phyloP scores from a whole-genome alignment of 1,140 invertebrate species.

The Megalonaias nervosa region DNA sequence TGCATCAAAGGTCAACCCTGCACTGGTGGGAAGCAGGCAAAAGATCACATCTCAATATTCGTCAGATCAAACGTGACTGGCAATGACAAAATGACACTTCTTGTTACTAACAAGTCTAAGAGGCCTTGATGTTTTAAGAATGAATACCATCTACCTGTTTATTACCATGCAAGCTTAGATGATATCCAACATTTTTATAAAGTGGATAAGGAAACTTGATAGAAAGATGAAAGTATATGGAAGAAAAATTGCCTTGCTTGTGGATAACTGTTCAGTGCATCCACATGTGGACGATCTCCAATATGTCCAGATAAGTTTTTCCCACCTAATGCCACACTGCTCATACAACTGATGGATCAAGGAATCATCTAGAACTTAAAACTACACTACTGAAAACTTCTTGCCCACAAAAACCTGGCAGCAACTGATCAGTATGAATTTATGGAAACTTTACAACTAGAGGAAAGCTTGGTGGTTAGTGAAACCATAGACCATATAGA shows the following conservation, averaged over 20 bases:
- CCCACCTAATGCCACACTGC: slow-evolving; percentile 39
- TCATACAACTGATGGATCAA: slow-evolving; percentile 37
- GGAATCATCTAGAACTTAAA: slow-evolving; percentile 36
- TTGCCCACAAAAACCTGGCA: neutral
- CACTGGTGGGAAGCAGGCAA: no score
- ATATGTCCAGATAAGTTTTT: slow-evolving; percentile 50
- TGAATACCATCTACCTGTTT: no score
- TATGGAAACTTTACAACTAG: no score
- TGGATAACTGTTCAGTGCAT: slow-evolving; percentile 40
- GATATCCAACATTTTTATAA: slow-evolving; percentile 63
- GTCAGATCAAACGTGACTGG: no score
- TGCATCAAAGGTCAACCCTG: no score
- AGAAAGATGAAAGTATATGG: slow-evolving; percentile 29
- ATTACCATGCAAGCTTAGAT: slow-evolving; percentile 72
- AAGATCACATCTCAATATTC: no score
- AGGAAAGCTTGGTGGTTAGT: no score
- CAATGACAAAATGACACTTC: no score
- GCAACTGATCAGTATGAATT: slow-evolving; percentile 2
- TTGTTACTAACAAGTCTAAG: no score
- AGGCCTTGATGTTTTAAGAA: no score
- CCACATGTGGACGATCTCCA: slow-evolving; percentile 37
- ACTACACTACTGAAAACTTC: slow-evolving; percentile 22
- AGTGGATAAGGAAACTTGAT: slow-evolving; percentile 40
- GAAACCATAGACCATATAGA: no score
- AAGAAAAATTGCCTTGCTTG: slow-evolving; percentile 29